Conservation (phyloP, 2,113 vertebrate genomes). For the Puma concolor region DNA sequence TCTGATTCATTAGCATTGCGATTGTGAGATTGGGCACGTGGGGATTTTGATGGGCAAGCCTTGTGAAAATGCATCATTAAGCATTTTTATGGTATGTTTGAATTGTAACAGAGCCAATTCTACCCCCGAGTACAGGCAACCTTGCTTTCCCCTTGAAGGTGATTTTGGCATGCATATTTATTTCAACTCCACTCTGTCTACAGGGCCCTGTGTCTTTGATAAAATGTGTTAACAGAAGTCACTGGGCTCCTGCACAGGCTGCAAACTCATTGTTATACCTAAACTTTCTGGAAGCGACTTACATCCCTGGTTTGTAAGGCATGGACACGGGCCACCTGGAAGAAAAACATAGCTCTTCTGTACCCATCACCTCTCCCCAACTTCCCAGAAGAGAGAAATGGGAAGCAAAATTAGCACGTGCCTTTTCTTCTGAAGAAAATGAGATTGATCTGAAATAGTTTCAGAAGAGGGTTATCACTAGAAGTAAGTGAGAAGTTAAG, state of each 20-base stretch:
- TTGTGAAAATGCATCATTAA: conserved; percentile 70
- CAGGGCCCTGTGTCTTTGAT: background rate
- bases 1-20: conserved; percentile 53
- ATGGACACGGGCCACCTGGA: background rate
- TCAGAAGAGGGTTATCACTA: background rate
- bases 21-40: conserved; percentile 38
- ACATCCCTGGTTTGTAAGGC: background rate
- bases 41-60: conserved; percentile 45
- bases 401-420: background rate
- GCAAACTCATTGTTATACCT: background rate
- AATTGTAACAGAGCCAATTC: conserved; percentile 72
- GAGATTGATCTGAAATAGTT: background rate
- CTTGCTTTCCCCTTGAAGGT: conserved; percentile 59
- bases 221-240: background rate
- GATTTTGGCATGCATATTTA: conserved; percentile 15
- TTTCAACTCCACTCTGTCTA: background rate
- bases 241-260: background rate
- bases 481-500: background rate
- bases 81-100: conserved; percentile 71
- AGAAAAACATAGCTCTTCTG: background rate
- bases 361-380: background rate
- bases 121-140: conserved; percentile 43
- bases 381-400: background rate
- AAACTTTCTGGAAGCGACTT: background rate
- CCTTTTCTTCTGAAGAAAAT: background rate